Evolutionary conservation across 2,113 vertebrate species (phyloP), one percentile per base, ranked within the genome.

Genomic region (Syngnathus scovelli): DNA sequence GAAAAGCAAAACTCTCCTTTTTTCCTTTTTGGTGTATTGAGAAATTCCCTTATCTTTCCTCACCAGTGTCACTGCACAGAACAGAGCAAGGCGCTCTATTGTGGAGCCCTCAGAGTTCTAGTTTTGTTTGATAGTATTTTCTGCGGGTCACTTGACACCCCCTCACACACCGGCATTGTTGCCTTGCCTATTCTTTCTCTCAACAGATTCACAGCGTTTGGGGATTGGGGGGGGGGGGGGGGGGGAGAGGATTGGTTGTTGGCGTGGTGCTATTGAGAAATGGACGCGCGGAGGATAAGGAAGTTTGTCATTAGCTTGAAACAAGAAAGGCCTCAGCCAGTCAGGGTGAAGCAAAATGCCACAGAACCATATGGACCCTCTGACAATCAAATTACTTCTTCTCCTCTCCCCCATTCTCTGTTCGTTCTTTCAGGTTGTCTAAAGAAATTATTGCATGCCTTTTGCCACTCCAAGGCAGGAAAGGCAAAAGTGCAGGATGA

Each of bases 41-140:
- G 86, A 82, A 90, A 90, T 90, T 90, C 86, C 83, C 91, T 92
- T 92, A 92, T 92, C 91, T 91, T 78, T 68, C 87, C 82, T 85
- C 82, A 87, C 79, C 90, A 92, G 91, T 88, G 76, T 82, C 58
- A 76, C 70, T 55, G 79, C 81, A 75, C 68, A 89, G 90, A 91
- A 91, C 90, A 89, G 88, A 90, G 83, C 85, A 87, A 86, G 77
- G 83, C 69, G 71, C 72, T 72, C 87, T 77, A 89, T 92, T 91
- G 90, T 90, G 81, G 81, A 77, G 67, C 84, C 75, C 80, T 85
- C 79, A 85, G 88, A 88, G 87, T 83, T 81, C 79, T 81, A 88
- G 87, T 84, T 86, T 86, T 89, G 89, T 87, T 90, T 90, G 88
- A 86, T 89, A 85, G 83, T 89, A 83, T 88, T 91, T 91, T 89